Conservation (phyloP, 2,888 invertebrate species). For the Platycheirus albimanus region DNA sequence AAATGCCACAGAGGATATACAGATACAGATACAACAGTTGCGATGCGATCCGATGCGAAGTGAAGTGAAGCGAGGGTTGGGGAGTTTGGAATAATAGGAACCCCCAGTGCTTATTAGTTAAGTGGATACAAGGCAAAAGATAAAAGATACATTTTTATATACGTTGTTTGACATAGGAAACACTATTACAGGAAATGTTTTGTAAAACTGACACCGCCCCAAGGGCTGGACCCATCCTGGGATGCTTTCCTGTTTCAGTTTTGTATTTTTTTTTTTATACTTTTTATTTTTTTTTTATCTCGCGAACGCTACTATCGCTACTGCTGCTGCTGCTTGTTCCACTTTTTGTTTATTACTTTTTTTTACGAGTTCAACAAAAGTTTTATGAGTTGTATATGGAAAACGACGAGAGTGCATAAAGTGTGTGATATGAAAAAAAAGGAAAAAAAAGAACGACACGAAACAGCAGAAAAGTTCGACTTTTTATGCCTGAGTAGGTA, state of each 20-base stretch:
- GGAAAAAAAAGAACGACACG: slow-evolving; percentile 12
- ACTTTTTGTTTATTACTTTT: slow-evolving; percentile 68
- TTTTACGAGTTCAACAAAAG: slow-evolving; percentile 75
- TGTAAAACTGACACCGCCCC: slow-evolving; percentile 67
- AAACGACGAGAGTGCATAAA: slow-evolving; percentile 57
- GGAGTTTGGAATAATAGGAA: no score
- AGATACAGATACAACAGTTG: neutral
- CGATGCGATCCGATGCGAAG: no score
- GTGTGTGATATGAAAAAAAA: slow-evolving; percentile 19
- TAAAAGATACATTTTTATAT: slow-evolving; percentile 47
- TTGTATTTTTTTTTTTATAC: slow-evolving; percentile 20
- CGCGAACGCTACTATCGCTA: no score
- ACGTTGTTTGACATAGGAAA: slow-evolving; percentile 53
- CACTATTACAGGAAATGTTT: slow-evolving; percentile 69
- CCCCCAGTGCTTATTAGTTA: slow-evolving; percentile 56
- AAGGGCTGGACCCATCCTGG: slow-evolving; percentile 54
- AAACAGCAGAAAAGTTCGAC: slow-evolving; percentile 49
- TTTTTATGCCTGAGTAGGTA: slow-evolving; percentile 43
- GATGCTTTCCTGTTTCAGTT: neutral
- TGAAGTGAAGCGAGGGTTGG: no score
- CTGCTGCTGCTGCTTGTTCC: slow-evolving; percentile 37
- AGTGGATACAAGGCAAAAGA: slow-evolving; percentile 50
- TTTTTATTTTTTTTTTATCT: no score
- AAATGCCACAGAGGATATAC: slow-evolving; percentile 2
- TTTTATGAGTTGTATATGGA: slow-evolving; percentile 71